Conservation (phyloP, 2,797 vertebrate species). For the Gymnopithys bicolor region DNA sequence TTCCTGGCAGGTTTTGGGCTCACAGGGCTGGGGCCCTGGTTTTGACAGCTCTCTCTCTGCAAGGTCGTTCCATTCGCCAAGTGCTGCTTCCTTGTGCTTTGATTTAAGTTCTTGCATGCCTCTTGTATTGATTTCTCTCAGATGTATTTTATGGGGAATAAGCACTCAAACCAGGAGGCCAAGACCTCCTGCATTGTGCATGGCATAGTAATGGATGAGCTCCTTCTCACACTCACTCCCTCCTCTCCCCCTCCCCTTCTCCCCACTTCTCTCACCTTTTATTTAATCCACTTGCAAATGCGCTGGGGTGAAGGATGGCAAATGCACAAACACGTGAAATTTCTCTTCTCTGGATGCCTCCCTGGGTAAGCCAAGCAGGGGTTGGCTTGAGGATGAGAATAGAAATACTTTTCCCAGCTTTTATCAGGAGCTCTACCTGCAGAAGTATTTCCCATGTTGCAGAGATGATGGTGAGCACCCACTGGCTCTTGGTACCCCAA, state of each 20-base stretch:
- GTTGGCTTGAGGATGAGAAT: fast-evolving
- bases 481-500: not conserved
- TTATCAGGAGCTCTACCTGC: not conserved
- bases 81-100: slow-evolving; percentile 43
- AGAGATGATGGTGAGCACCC: not conserved
- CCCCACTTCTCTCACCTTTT: slow-evolving; percentile 36
- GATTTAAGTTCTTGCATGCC: slow-evolving; percentile 67
- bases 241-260: not conserved
- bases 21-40: not conserved
- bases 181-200: slow-evolving; percentile 53
- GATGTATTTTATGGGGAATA: slow-evolving; percentile 71
- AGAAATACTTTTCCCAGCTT: not conserved
- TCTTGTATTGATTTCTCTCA: slow-evolving; percentile 68
- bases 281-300: slow-evolving; percentile 25
- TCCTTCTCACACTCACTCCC: not conserved
- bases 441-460: not conserved
- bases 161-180: slow-evolving; percentile 67
- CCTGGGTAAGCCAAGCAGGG: not conserved
- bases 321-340: not conserved
- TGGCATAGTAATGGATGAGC: slow-evolving; percentile 56
- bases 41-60: slow-evolving; percentile 24
- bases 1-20: not conserved
- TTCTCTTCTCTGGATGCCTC: not conserved
- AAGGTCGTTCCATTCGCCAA: slow-evolving; percentile 23
- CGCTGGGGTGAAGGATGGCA: not conserved